A percentile compares a stretch with the other conserved stretches of the same genome.
Conservation (phyloP, 2,797 vertebrate genomes). For the Notoglanidium macrostoma region DNA sequence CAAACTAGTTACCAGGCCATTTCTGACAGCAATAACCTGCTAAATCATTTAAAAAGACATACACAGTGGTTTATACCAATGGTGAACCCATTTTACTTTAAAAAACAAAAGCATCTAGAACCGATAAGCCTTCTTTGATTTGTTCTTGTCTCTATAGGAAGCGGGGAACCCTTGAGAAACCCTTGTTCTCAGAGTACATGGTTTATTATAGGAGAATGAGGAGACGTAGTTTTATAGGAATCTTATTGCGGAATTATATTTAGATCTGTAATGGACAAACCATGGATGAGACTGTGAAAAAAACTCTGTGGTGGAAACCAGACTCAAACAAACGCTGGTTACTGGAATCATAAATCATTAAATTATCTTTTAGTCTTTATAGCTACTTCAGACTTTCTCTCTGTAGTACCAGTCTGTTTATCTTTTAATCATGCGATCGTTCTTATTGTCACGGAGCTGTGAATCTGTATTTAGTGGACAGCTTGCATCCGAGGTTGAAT, state of each 20-base stretch:
- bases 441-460: not conserved
- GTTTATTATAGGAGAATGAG: not conserved
- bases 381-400: not conserved
- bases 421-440: not conserved
- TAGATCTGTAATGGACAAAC: not conserved
- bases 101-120: not conserved
- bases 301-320: not conserved
- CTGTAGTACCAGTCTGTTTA: not conserved
- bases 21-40: not conserved
- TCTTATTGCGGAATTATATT: not conserved
- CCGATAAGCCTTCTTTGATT: not conserved
- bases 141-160: not conserved
- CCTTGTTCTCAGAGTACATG: not conserved
- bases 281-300: not conserved
- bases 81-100: not conserved
- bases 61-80: not conserved
- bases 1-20: not conserved
- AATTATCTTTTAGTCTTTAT: not conserved
- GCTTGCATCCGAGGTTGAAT: not conserved
- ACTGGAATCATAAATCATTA: not conserved
- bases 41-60: not conserved
- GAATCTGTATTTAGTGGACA: not conserved
- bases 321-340: not conserved
- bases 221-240: not conserved
- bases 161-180: not conserved